A percentile compares a stretch with the other conserved stretches of the same genome.
Evolutionary conservation across 1,140 invertebrate species (phyloP).

Genomic region (Lepidurus arcticus): DNA sequence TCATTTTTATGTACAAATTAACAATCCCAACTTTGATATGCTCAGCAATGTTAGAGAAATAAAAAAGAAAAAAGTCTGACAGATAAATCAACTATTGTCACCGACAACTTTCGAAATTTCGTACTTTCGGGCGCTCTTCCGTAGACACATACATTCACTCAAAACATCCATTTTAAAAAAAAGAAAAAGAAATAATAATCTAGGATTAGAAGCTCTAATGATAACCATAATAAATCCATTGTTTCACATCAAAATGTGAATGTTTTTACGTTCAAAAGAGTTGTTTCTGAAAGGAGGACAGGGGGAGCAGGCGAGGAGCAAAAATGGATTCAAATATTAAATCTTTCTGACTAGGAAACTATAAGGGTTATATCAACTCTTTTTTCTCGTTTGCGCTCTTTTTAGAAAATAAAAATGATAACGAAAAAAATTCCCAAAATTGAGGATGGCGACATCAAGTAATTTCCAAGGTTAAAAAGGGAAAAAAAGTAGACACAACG

Average conservation of each 20-base stretch:
- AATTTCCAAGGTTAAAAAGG: background rate
- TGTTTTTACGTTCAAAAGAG: background rate
- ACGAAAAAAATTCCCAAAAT: too few species aligned
- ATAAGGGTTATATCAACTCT: background rate
- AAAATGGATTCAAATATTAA: background rate
- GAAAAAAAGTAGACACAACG: conserved; percentile 2
- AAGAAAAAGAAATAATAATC: background rate
- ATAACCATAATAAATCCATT: background rate
- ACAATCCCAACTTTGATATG: background rate
- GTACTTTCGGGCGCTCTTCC: conserved; percentile 16
- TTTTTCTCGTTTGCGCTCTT: background rate
- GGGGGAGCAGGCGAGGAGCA: background rate
- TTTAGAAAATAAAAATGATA: background rate
- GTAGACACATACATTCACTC: background rate
- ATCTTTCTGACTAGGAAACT: conserved; percentile 7
- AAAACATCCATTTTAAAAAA: background rate
- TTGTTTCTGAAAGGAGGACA: too few species aligned
- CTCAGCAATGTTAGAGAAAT: background rate
- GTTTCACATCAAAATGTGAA: conserved; percentile 7
- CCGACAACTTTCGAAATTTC: background rate
- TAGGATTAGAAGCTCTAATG: background rate
- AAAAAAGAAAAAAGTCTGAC: too few species aligned
- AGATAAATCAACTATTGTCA: too few species aligned
- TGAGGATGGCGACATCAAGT: too few species aligned
- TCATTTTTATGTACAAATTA: background rate